Percentiles rank a stretch among this genome's conserved stretches.
Evolutionary conservation across 2,113 vertebrate genomes (phyloP).

Genomic region (Stercorarius parasiticus): DNA sequence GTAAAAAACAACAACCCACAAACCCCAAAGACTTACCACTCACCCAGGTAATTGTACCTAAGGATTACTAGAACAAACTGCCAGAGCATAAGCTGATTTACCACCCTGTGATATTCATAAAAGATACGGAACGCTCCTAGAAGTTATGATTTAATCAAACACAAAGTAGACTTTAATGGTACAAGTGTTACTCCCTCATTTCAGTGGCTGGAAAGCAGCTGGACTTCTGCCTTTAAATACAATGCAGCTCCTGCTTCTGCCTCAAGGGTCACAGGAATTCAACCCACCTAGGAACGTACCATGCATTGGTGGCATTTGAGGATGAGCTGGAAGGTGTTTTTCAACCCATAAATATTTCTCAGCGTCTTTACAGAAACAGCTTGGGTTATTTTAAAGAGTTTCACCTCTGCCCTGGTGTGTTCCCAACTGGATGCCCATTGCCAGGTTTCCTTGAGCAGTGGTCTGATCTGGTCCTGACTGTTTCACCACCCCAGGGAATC

Average conservation of each 20-base stretch:
- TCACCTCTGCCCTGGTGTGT: background rate
- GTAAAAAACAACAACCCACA: background rate
- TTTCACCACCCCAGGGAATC: background rate
- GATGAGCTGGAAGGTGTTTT: background rate
- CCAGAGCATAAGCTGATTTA: background rate
- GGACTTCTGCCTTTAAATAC: background rate
- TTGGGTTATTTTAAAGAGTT: background rate
- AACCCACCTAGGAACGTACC: fast-evolving
- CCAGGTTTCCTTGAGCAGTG: background rate
- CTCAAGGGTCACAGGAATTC: background rate
- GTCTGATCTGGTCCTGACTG: background rate
- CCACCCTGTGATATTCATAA: background rate
- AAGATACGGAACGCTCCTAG: background rate
- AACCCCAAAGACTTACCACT: background rate
- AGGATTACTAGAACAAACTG: background rate
- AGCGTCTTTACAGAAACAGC: background rate
- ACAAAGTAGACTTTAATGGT: background rate
- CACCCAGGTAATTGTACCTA: background rate
- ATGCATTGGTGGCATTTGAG: fast-evolving
- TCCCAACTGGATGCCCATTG: background rate
- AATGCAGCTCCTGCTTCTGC: background rate
- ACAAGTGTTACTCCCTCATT: background rate
- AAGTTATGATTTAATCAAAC: background rate
- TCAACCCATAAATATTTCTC: background rate
- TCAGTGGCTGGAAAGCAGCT: background rate